Conservation (phyloP, 2,888 invertebrate species). For the Panorpa germanica region DNA sequence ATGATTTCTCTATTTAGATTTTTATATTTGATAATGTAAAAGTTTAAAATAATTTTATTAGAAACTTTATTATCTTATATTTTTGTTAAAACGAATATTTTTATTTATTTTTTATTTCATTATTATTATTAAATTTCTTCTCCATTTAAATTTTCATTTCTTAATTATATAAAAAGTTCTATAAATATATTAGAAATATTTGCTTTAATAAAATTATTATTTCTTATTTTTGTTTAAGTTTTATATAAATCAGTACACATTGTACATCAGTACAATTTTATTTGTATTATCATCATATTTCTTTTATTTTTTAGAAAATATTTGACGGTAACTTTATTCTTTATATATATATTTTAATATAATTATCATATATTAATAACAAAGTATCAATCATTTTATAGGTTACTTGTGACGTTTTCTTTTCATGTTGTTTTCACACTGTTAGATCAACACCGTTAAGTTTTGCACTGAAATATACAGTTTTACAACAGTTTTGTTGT, state of each 20-base stretch:
- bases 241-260: not conserved
- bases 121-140: too few species aligned
- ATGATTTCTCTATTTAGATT: constrained; percentile 8
- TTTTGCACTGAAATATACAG: too few species aligned
- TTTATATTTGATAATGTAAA: constrained; percentile 6
- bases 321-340: constrained; percentile 1
- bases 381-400: constrained; percentile 4
- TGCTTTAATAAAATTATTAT: too few species aligned
- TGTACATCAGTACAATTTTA: not conserved
- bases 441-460: too few species aligned
- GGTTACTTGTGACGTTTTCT: too few species aligned
- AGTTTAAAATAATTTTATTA: constrained; percentile 7
- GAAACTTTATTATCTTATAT: constrained; percentile 1
- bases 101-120: too few species aligned
- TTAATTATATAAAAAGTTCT: too few species aligned
- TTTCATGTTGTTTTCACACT: too few species aligned
- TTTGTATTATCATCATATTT: not conserved
- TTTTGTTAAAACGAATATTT: constrained; percentile 2
- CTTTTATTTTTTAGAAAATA: not conserved
- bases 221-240: too few species aligned
- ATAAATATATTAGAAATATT: too few species aligned
- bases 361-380: constrained; percentile 2
- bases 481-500: too few species aligned
- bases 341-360: constrained; percentile 3
- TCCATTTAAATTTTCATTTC: too few species aligned